A percentile compares a stretch with the other conserved stretches of the same genome.
Evolutionary conservation across 1,140 invertebrate species (phyloP).

Genomic region (Holcopasites calliopsidis): DNA sequence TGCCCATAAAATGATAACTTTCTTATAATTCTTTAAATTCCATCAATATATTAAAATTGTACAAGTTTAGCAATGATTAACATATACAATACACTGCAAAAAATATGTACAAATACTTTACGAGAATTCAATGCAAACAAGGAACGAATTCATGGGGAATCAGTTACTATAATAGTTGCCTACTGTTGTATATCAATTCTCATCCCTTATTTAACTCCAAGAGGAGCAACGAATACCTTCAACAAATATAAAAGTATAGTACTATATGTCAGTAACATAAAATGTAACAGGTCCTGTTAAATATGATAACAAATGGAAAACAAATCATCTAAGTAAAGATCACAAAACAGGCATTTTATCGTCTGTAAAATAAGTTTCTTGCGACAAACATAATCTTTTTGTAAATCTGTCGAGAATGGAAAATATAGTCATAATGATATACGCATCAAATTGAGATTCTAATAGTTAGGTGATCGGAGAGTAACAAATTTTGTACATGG

Average conservation of each 20-base stretch:
- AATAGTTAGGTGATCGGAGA: constrained; percentile 46
- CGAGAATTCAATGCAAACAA: constrained; percentile 16
- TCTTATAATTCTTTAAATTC: constrained; percentile 6
- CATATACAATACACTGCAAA: constrained; percentile 39
- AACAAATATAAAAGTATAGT: constrained; percentile 61
- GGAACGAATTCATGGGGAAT: constrained; percentile 20
- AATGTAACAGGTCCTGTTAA: constrained; percentile 57
- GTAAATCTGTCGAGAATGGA: constrained; percentile 31
- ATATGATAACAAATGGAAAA: constrained; percentile 61
- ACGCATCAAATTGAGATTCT: constrained; percentile 49
- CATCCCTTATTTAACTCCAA: constrained; percentile 24
- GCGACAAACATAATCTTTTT: constrained; percentile 30
- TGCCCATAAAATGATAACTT: constrained; percentile 3
- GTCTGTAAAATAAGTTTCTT: constrained; percentile 23
- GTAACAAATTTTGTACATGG: constrained; percentile 51
- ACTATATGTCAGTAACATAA: constrained; percentile 58
- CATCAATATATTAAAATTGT: constrained; percentile 22
- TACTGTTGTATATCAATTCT: constrained; percentile 33
- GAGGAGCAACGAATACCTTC: constrained; percentile 48
- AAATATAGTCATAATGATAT: constrained; percentile 49
- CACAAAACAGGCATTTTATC: constrained; percentile 45
- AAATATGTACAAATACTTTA: no score
- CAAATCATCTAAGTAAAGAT: constrained; percentile 56
- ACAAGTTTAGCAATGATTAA: constrained; percentile 45
- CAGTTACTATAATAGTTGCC: constrained; percentile 11